phyloP scores from a whole-genome alignment of 2,113 vertebrate species.

The Actinemys pallida region DNA sequence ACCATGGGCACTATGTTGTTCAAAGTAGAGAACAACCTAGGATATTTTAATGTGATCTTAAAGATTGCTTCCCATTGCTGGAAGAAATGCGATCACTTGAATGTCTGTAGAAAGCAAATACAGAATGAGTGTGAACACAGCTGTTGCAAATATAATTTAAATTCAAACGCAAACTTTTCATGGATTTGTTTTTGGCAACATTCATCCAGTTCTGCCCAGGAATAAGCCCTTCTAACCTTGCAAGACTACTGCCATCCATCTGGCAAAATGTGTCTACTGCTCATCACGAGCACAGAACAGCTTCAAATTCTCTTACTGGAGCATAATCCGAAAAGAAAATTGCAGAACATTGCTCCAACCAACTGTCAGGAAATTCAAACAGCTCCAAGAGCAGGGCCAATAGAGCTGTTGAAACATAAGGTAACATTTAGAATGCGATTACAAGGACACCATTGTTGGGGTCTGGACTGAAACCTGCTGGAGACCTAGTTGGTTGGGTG shows the following conservation, averaged over 20 bases:
- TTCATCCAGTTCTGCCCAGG: background rate
- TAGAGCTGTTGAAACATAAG: background rate
- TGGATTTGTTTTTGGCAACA: background rate
- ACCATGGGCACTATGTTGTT: background rate
- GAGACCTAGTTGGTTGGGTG: background rate
- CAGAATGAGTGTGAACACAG: background rate
- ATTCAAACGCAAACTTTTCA: conserved; percentile 36
- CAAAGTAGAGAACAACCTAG: conserved; percentile 1
- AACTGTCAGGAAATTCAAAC: background rate
- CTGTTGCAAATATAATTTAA: conserved; percentile 34
- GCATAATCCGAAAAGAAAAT: background rate
- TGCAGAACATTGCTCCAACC: background rate
- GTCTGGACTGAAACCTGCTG: background rate
- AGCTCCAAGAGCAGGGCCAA: background rate
- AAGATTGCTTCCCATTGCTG: conserved; percentile 21
- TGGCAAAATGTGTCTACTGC: background rate
- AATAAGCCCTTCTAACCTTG: background rate
- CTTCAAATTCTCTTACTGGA: background rate
- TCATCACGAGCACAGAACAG: background rate
- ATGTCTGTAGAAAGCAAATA: conserved; percentile 35
- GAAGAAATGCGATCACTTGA: conserved; percentile 36
- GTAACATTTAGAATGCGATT: background rate
- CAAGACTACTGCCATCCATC: background rate
- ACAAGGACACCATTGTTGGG: background rate
- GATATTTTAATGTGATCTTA: conserved; percentile 32